Evolutionary conservation across 2,797 vertebrate genomes (phyloP).

Genomic region (Manis pentadactyla): DNA sequence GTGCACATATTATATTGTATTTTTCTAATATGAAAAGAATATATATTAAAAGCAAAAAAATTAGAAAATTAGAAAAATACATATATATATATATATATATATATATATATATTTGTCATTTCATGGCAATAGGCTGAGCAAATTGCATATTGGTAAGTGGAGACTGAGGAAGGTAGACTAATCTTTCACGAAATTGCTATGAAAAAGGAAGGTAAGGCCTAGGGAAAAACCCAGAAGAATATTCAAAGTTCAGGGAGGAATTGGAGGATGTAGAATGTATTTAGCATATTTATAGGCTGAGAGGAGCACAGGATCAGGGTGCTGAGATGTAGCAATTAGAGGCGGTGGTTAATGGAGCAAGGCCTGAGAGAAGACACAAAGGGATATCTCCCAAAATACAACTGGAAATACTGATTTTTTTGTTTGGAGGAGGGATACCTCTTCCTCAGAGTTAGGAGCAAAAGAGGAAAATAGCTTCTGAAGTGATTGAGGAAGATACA

Average conservation of each 20-base stretch:
- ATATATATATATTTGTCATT: neutral
- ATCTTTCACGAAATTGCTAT: neutral
- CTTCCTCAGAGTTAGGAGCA: neutral
- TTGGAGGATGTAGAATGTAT: neutral
- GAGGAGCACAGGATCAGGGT: neutral
- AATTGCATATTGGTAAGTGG: neutral
- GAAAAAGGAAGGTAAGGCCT: neutral
- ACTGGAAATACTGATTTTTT: neutral
- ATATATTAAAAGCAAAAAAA: neutral
- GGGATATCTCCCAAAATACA: neutral
- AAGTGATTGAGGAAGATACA: neutral
- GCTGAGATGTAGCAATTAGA: neutral
- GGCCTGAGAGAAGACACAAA: neutral
- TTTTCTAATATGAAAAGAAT: neutral
- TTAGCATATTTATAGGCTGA: neutral
- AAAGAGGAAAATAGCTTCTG: neutral
- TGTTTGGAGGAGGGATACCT: neutral
- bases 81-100: neutral
- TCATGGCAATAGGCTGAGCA: neutral
- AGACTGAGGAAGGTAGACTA: neutral
- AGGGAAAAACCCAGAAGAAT: neutral
- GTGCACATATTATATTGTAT: neutral
- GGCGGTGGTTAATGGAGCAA: neutral
- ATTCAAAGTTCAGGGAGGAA: neutral
- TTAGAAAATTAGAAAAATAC: neutral